Conservation (phyloP, 2,113 vertebrate genomes). For the Phoenicopterus ruber region DNA sequence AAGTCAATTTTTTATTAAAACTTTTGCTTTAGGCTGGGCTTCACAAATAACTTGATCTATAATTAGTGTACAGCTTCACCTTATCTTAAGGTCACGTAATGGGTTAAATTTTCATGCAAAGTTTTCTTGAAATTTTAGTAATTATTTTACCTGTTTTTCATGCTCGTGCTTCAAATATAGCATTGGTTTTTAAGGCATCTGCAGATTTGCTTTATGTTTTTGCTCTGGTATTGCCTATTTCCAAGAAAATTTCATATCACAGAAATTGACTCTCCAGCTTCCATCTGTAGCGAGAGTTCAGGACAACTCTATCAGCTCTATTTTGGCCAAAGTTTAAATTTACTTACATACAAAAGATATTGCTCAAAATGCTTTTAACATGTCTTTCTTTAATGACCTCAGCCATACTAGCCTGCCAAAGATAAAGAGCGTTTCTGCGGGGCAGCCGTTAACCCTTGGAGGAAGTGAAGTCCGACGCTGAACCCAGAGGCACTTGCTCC, state of each 20-base stretch:
- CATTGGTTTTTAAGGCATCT: not conserved
- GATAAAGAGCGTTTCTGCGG: not conserved
- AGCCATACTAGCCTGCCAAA: constrained; percentile 14
- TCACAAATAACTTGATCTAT: not conserved
- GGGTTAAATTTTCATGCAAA: not conserved
- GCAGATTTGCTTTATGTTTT: not conserved
- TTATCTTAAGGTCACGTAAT: not conserved
- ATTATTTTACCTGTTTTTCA: not conserved
- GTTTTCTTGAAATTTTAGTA: not conserved
- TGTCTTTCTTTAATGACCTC: constrained; percentile 6
- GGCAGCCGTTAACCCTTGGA: not conserved
- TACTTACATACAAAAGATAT: not conserved
- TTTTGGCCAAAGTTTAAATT: not conserved
- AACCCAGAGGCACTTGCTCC: not conserved
- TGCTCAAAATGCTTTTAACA: constrained; percentile 41
- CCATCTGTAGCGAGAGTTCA: not conserved
- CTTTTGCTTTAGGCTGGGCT: not conserved
- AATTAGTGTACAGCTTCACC: not conserved
- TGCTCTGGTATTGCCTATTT: not conserved
- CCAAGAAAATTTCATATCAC: not conserved
- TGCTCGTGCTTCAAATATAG: not conserved
- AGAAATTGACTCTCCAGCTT: not conserved
- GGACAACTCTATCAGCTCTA: not conserved
- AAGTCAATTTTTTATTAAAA: not conserved
- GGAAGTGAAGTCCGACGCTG: not conserved